phyloP scores from a whole-genome alignment of 2,797 vertebrate genomes.

The Heterohyrax brucei region DNA sequence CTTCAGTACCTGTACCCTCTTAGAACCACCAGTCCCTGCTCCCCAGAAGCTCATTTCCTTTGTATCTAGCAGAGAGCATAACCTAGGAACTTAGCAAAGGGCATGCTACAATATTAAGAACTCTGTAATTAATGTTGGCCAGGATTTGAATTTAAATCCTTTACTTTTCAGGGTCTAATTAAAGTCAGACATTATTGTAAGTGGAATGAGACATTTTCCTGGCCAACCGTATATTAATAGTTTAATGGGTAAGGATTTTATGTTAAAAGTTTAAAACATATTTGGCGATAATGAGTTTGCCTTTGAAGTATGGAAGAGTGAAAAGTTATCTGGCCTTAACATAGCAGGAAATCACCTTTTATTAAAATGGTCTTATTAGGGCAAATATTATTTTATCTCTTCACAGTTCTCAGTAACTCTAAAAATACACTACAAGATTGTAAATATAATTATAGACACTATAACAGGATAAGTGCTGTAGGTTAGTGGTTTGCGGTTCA shows the following conservation, averaged over 20 bases:
- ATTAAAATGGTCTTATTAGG: conserved; percentile 74
- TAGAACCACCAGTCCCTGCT: conserved; percentile 43
- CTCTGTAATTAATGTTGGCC: conserved; percentile 91
- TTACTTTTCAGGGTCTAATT: conserved; percentile 92
- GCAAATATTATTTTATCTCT: conserved; percentile 79
- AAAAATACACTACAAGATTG: conserved; percentile 67
- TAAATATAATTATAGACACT: conserved; percentile 75
- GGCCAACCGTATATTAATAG: conserved; percentile 89
- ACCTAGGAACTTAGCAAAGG: conserved; percentile 88
- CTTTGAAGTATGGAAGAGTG: conserved; percentile 79
- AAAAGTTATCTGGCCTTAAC: conserved; percentile 83
- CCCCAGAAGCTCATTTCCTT: conserved; percentile 75
- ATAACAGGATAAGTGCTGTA: conserved; percentile 58
- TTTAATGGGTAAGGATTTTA: conserved; percentile 88
- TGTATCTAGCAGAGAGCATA: conserved; percentile 78
- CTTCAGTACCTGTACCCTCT: neutral
- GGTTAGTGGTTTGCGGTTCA: conserved; percentile 67
- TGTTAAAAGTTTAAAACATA: conserved; percentile 84
- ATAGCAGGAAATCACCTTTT: conserved; percentile 85
- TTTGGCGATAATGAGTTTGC: conserved; percentile 75
- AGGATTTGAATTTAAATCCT: conserved; percentile 92
- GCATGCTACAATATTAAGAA: conserved; percentile 88
- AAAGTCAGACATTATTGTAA: conserved; percentile 91
- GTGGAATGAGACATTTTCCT: conserved; percentile 89
- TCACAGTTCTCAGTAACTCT: conserved; percentile 77